A percentile compares a stretch with the other conserved stretches of the same genome.
phyloP scores from a whole-genome alignment of 2,797 vertebrate genomes.

The Allenopithecus nigroviridis region DNA sequence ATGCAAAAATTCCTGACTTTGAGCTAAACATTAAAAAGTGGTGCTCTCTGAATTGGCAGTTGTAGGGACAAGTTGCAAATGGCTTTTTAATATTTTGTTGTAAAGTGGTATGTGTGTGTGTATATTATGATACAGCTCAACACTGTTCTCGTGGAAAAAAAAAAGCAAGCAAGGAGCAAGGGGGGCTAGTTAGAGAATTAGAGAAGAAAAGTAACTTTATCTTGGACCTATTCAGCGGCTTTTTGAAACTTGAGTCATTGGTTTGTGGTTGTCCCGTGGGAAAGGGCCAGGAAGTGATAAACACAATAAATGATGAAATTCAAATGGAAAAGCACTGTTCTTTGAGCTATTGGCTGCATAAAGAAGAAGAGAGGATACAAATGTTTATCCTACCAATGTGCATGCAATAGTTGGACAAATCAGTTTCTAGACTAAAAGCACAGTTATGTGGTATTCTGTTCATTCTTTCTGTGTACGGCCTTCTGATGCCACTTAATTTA shows the following conservation, averaged over 20 bases:
- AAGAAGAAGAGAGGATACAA: conserved; percentile 64
- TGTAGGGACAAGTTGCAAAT: neutral
- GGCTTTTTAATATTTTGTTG: neutral
- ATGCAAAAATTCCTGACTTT: conserved; percentile 15
- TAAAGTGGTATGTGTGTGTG: neutral
- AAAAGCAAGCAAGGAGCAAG: neutral
- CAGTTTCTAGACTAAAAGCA: conserved; percentile 46
- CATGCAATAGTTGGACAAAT: conserved; percentile 39
- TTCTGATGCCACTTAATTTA: neutral
- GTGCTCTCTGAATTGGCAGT: neutral
- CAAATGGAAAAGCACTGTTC: conserved; percentile 70
- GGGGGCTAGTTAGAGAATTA: neutral
- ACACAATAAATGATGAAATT: conserved; percentile 74
- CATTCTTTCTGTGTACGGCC: conserved; percentile 35
- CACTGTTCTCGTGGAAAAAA: neutral
- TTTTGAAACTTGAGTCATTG: conserved; percentile 67
- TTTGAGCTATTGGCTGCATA: conserved; percentile 59
- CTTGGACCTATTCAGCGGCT: conserved; percentile 35
- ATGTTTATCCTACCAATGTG: conserved; percentile 31
- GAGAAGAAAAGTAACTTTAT: conserved; percentile 55
- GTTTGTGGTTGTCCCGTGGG: conserved; percentile 68
- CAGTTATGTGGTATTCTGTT: neutral
- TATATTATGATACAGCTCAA: neutral
- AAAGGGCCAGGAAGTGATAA: conserved; percentile 77
- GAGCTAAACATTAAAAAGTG: neutral